Evolutionary conservation across 2,113 vertebrate genomes (phyloP).

Genomic region (Callospermophilus lateralis): DNA sequence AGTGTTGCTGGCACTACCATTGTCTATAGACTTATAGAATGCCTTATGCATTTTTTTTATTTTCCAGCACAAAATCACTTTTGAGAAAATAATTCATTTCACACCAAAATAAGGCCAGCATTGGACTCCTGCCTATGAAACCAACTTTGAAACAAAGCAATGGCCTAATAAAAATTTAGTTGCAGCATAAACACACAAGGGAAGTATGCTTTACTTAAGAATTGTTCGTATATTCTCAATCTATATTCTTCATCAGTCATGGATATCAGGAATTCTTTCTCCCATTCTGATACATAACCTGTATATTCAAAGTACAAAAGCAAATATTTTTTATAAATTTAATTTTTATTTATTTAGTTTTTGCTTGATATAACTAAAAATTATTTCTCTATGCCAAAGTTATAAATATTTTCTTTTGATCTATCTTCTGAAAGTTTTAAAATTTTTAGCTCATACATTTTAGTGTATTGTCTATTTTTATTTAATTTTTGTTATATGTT

Average conservation of each 20-base stretch:
- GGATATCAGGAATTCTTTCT: not conserved
- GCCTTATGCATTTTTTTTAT: not conserved
- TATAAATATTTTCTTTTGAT: not conserved
- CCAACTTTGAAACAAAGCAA: not conserved
- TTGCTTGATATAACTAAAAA: not conserved
- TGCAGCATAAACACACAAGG: not conserved
- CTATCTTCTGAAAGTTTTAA: too few relatives aligned
- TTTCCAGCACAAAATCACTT: not conserved
- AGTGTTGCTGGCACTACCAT: not conserved
- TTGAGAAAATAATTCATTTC: conserved; percentile 3
- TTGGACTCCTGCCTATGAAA: not conserved
- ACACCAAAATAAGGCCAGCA: not conserved
- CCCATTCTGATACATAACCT: not conserved
- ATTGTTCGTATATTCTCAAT: not conserved
- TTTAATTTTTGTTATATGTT: too few relatives aligned
- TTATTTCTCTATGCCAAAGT: not conserved
- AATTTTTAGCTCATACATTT: too few relatives aligned
- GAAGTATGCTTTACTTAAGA: too few relatives aligned
- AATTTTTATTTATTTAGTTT: not conserved
- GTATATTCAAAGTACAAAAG: not conserved
- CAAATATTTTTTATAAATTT: not conserved
- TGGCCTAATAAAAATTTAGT: not conserved
- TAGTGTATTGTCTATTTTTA: too few relatives aligned
- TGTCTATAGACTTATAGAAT: not conserved
- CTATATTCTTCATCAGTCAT: not conserved